Base-by-base conservation (phyloP, 2,113 vertebrate genomes). In the Cyphomyrus discorhynchus region DNA sequence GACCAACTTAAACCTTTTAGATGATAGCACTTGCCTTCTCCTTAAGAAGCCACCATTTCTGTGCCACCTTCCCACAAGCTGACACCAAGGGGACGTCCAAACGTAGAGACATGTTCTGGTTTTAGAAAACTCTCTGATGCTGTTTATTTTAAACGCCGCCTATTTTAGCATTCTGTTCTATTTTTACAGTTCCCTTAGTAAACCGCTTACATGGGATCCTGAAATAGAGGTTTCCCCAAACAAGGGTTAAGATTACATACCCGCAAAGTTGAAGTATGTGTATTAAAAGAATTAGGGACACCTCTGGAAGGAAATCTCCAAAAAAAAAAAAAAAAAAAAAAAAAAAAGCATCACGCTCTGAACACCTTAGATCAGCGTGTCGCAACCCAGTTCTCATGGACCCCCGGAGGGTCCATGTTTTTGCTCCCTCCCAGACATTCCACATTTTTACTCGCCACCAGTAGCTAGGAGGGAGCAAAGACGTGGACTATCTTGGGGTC, bases 181-280 rank as follows among this genome's bases (percentile, higher is more conserved):
- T 70, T 88, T 88, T 58, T 70, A 21, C 88, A 88, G 8, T 50
- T 66, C 21, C n/a, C 66, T 80, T 46, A 80, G n/a, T 39, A 89
- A 80, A 89, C 88, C 70, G 8, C 47, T 77, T 74, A 88, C 45
- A 49, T 7, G 15, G n/a, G 45, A 80, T 52, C 62, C 46, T 9
- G 13, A 80, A 89, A 89, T 50, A 89, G 70, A 35, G 46, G 46
- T 46, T 74, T 42, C 49, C 66, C 46, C 70, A 74, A 15, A 42
- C 45, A 62, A 47, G 27, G 53, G 39, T 56, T 88, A 15, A 31
- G n/a, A n/a, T 70, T 45, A 17, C 45, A 39, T 74, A 19, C 21
- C 42, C 7, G 8, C 46, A 10, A 56, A 88, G 27, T 62, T 62
- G 3, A 88, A 88, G 39, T 84, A 21, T 24, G n/a, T 47, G 0